phyloP scores from a whole-genome alignment of 2,113 vertebrate species.

The Dissostichus mawsoni region DNA sequence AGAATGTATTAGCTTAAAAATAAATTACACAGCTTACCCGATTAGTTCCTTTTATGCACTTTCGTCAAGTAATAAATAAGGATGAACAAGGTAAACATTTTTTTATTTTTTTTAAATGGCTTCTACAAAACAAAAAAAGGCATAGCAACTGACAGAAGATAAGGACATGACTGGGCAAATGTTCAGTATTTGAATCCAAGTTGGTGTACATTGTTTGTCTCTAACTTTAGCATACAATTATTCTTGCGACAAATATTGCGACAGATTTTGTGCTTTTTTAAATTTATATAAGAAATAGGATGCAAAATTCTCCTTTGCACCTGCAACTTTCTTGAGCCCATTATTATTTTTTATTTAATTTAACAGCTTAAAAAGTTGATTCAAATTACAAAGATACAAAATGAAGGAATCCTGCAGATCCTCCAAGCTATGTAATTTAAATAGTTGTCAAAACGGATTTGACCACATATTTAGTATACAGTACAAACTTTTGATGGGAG shows the following conservation, averaged over 20 bases:
- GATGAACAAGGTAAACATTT: not conserved
- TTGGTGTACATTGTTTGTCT: not conserved
- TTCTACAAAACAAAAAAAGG: not conserved
- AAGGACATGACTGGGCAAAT: conserved; percentile 16
- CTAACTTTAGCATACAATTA: not conserved
- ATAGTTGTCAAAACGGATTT: too few species aligned
- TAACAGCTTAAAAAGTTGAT: not conserved
- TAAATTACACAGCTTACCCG: conserved; percentile 38
- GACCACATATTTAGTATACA: too few species aligned
- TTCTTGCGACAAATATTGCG: not conserved
- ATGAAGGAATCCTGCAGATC: not conserved
- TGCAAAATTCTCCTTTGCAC: not conserved
- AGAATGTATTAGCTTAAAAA: conserved; percentile 43
- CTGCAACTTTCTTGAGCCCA: not conserved
- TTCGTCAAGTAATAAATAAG: conserved; percentile 5
- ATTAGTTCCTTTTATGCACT: conserved; percentile 9
- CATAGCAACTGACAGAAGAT: conserved; percentile 3
- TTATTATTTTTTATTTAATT: not conserved
- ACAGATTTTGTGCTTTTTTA: not conserved
- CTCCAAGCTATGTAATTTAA: too few species aligned
- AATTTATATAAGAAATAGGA: not conserved
- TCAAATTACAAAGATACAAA: not conserved
- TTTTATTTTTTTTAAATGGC: not conserved
- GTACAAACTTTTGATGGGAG: too few species aligned
- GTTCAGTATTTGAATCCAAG: not conserved